A percentile compares a stretch with the other conserved stretches of the same genome.
Evolutionary conservation across 2,888 invertebrate genomes (phyloP).

Genomic region (Parascotia fuliginaria): DNA sequence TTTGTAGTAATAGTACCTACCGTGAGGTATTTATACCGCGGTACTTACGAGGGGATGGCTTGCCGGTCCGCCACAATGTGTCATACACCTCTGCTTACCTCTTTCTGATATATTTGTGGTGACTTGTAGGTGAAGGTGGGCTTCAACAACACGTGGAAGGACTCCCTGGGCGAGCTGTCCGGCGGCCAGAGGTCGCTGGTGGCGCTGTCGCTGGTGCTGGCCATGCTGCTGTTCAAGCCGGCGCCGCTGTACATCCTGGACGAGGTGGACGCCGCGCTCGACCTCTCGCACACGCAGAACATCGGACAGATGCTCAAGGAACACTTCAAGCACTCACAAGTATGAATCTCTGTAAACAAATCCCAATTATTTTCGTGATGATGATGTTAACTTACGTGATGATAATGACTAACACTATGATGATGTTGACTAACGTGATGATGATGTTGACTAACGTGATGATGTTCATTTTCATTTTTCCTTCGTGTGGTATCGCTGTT

Average conservation of each 20-base stretch:
- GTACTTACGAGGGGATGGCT: too few species aligned
- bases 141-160: constrained; percentile 98
- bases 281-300: constrained; percentile 99
- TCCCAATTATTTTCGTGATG: too few species aligned
- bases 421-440: too few species aligned
- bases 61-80: too few species aligned
- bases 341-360: constrained; percentile 4
- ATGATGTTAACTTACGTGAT: too few species aligned
- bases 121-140: constrained; percentile 87
- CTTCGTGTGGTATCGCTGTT: too few species aligned
- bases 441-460: too few species aligned
- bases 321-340: constrained; percentile 58
- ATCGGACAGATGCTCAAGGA: constrained; percentile 97
- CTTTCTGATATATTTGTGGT: neutral
- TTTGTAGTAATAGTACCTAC: too few species aligned
- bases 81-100: too few species aligned
- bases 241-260: constrained; percentile 99
- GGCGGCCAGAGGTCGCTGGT: constrained; percentile 98
- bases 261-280: constrained; percentile 99
- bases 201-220: constrained; percentile 97
- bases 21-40: too few species aligned
- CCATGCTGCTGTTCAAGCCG: constrained; percentile 98
- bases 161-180: constrained; percentile 97
- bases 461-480: too few species aligned
- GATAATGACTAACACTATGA: too few species aligned